These are phyloP conservation scores for Crypturellus tataupa DNA, from an alignment of 2,797 vertebrate genomes.

Conservation along the genomic window DNA sequence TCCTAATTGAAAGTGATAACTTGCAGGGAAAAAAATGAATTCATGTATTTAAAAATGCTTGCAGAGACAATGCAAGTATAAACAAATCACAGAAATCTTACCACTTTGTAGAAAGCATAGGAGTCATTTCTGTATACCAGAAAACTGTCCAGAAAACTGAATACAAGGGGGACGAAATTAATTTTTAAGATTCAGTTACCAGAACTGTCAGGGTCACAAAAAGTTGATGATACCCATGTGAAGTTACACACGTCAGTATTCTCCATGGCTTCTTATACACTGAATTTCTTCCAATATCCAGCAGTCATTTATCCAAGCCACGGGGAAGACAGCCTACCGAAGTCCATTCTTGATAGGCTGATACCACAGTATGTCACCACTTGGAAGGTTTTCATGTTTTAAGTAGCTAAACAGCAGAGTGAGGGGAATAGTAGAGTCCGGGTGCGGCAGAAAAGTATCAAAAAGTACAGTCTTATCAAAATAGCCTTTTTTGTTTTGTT, in stretches of 20 bases:
- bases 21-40: not conserved
- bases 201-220: not conserved
- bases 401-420: accelerated
- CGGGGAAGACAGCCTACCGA: not conserved
- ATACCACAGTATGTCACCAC: not conserved
- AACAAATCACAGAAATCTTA: not conserved
- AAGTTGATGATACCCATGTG: accelerated
- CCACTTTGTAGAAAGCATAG: not conserved
- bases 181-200: not conserved
- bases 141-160: not conserved
- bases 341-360: not conserved
- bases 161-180: not conserved
- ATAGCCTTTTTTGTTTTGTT: no score
- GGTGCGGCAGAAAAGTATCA: not conserved
- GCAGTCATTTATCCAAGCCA: not conserved
- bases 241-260: not conserved
- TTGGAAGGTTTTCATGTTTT: not conserved
- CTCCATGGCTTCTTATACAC: not conserved
- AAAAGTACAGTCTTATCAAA: not conserved
- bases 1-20: not conserved
- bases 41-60: not conserved
- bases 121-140: not conserved
- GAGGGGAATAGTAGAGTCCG: not conserved
- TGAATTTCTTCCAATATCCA: not conserved
- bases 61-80: not conserved